A percentile compares a stretch with the other conserved stretches of the same genome.
phyloP scores from a whole-genome alignment of 2,888 invertebrate species.

The Calliphora vomitoria region DNA sequence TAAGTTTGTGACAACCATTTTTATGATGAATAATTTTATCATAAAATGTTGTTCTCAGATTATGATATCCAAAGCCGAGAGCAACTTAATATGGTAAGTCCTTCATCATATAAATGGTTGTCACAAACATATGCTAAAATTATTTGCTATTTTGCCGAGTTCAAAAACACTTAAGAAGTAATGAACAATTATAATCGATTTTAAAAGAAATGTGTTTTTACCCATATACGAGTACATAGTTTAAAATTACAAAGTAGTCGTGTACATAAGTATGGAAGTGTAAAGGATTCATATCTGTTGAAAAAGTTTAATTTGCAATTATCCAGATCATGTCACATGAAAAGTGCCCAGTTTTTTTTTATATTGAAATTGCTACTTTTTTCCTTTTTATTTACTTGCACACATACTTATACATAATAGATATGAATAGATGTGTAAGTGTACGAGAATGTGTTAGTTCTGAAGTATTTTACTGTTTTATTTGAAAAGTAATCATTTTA shows the following conservation, averaged over 20 bases:
- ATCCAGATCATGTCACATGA: slow-evolving; percentile 57
- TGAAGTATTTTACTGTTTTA: slow-evolving; percentile 23
- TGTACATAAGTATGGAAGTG: slow-evolving; percentile 11
- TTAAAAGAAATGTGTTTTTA: too few relatives aligned
- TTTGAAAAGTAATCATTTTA: slow-evolving; percentile 16
- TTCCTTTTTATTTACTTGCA: neutral
- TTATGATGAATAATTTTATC: too few relatives aligned
- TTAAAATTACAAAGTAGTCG: slow-evolving; percentile 9
- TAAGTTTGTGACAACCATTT: too few relatives aligned
- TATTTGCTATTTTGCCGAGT: too few relatives aligned
- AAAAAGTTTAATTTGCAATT: slow-evolving; percentile 66
- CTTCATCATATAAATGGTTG: too few relatives aligned
- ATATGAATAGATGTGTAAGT: neutral
- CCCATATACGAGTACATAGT: neutral
- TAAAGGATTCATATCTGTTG: slow-evolving; percentile 40
- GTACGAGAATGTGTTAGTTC: slow-evolving; percentile 5
- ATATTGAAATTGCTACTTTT: slow-evolving; percentile 39
- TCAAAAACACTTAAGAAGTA: too few relatives aligned
- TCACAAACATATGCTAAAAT: too few relatives aligned
- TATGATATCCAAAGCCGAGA: too few relatives aligned
- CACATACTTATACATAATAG: neutral
- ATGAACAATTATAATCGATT: too few relatives aligned
- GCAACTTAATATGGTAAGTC: too few relatives aligned
- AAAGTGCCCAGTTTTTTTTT: slow-evolving; percentile 22
- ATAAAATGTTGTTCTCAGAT: too few relatives aligned